Base-by-base conservation (phyloP, 2,888 invertebrate species). In the Pharmacophagus antenor region DNA sequence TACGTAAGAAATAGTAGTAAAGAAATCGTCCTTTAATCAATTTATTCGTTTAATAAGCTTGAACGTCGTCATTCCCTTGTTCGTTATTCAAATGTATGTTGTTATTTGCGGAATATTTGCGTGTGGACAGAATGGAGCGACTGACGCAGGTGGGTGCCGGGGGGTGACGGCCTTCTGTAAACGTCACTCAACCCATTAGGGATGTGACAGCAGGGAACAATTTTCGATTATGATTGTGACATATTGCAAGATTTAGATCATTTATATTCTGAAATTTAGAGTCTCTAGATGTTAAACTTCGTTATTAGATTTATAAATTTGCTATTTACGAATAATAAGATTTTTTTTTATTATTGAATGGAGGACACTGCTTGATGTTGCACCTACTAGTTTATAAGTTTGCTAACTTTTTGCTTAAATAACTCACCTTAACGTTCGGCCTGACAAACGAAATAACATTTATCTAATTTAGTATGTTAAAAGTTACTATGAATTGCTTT, bases 91-190 rank as follows among this genome's bases (percentile, higher is more conserved):
- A 79, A 79, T 75, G 72, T 68, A 67, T 82, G 81, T 80, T 82
- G 80, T 81, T 84, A 84, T 84, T 80, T 73, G 76, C 75, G 71
- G 79, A 78, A 79, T 74, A 81, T 82, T 82, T 77, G 76, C 77
- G 74, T 77, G 74, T 70, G 67, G 73, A 73, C 64, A 67, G 65
- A 62, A 67, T 61, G 70, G 17, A 37, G 37, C 27, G 53, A 37
- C 6, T 47, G 65, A 68, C 62, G 56, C 66, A 66, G 72, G 77
- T 80, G 80, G 77, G 78, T 77, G 77, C 27, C 50, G 37, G 25
- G 47, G 31, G 20, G 31, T 10, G 21, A 47, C 17, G 31, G 42
- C n/a, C 31, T 31, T 46, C 31, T 17, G 31, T 21, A 22, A n/a
- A 51, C 47, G 47, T 55, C 55, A 55, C 46, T 47, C 55, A 47